Conservation (phyloP, 2,113 vertebrate species). For the Sclerurus mexicanus region DNA sequence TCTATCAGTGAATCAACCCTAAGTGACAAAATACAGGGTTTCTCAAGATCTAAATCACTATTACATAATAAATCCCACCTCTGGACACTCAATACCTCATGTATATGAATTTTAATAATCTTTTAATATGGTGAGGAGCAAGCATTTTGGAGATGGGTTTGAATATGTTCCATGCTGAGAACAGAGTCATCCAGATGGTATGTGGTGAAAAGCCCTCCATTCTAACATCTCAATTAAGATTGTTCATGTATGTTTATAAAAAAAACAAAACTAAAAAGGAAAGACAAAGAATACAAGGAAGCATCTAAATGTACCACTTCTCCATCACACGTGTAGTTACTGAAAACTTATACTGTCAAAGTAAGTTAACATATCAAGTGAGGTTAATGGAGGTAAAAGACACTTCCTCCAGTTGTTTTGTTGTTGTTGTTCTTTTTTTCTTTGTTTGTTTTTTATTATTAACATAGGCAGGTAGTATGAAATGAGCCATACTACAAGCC, state of each 20-base stretch:
- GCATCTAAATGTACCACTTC: background rate
- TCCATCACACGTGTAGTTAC: background rate
- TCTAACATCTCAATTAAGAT: background rate
- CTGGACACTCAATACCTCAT: background rate
- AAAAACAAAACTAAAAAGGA: background rate
- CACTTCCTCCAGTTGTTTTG: background rate
- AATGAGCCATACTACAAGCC: background rate
- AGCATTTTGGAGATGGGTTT: background rate
- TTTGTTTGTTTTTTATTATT: background rate
- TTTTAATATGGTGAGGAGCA: background rate
- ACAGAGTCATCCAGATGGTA: background rate
- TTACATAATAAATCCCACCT: background rate
- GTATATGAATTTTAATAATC: background rate
- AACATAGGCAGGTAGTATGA: background rate
- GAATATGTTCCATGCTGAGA: background rate
- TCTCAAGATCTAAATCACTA: background rate
- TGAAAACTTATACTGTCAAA: background rate
- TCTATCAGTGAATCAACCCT: background rate
- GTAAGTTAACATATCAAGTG: background rate
- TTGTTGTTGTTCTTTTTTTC: background rate
- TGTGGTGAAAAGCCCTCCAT: background rate
- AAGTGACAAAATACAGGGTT: background rate
- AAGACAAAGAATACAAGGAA: background rate
- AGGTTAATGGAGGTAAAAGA: background rate
- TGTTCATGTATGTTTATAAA: background rate